Percentiles rank a stretch among this genome's conserved stretches.
These are phyloP conservation scores for Pelecanus crispus DNA, from an alignment of 2,113 vertebrate species.

Conservation along the genomic window DNA sequence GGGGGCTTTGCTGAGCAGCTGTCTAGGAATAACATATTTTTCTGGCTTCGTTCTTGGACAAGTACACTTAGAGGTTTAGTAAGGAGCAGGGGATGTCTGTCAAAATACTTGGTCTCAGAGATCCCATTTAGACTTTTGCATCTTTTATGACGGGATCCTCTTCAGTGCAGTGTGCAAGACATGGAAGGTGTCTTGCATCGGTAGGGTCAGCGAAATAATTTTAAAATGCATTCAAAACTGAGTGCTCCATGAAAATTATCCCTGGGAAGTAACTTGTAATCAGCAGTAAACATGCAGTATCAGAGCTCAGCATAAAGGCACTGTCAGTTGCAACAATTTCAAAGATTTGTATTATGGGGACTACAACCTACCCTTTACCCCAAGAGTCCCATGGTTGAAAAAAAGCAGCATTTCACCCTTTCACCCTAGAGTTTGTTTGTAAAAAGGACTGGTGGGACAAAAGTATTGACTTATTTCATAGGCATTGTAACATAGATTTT, in stretches of 20 bases:
- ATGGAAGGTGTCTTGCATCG: background rate
- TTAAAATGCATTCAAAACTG: background rate
- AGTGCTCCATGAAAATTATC: background rate
- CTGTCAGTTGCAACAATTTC: background rate
- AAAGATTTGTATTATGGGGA: background rate
- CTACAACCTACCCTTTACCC: background rate
- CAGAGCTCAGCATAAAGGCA: background rate
- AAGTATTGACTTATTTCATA: background rate
- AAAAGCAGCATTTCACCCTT: background rate
- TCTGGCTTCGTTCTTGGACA: background rate
- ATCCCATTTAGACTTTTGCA: background rate
- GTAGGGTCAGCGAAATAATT: background rate
- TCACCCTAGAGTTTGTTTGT: background rate
- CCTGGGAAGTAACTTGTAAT: background rate
- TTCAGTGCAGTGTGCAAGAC: background rate
- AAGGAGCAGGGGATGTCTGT: background rate
- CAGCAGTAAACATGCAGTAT: background rate
- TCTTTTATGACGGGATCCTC: background rate
- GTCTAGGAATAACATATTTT: background rate
- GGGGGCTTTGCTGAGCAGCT: background rate
- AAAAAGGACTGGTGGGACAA: background rate
- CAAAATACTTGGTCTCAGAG: background rate
- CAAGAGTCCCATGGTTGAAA: background rate
- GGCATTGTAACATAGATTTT: background rate
- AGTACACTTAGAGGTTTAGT: background rate